Base-by-base conservation (phyloP, 2,113 vertebrate genomes). In the Oryzias melastigma region DNA sequence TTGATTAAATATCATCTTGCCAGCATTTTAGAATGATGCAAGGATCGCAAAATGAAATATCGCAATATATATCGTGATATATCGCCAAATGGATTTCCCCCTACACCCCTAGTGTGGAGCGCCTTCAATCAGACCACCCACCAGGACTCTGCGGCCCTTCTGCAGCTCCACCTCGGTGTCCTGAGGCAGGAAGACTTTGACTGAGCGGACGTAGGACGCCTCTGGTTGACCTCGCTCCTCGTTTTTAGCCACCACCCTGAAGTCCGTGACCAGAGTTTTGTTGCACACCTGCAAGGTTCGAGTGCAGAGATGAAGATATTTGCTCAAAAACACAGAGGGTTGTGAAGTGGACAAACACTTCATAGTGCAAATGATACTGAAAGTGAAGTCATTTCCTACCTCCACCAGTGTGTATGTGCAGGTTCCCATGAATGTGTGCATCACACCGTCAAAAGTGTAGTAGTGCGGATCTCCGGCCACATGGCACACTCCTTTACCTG, bases 361-460 rank as follows among this genome's bases (percentile, higher is more conserved):
- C 4, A 52, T 6, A 15, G 6, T 25, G 25, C 22, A 17, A 4
- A 17, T 27, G 15, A 25, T n/a, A 46, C 7, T 14, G 44, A n/a
- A 46, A n/a, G n/a, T 5, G 17, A 46, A n/a, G 44, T 46, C 16
- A 1, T 20, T 4, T 1, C 58, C 7, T 59, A 90, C 89, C 51
- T 93, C 82, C 74, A 95, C 93, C 59, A 97, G 88, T 0, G 91
- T 95, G 80, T 97, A 97, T n/a, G 94, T 95, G 82, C 95, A 96
- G 14, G 94, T 95, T 50, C 95, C 95, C 93, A 95, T 89, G 65
- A 92, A 97, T 13, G 93, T 95, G 84, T 95, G 93, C 92, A 94
- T 93, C 49, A 89, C 55, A 22, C 91, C 83, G 65, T 96, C 95
- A 69, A 97, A 97, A 47, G 94, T 96, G 89, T 94, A 94, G 69